Base-by-base conservation (phyloP, 2,888 invertebrate genomes). In the Macaria notata region DNA sequence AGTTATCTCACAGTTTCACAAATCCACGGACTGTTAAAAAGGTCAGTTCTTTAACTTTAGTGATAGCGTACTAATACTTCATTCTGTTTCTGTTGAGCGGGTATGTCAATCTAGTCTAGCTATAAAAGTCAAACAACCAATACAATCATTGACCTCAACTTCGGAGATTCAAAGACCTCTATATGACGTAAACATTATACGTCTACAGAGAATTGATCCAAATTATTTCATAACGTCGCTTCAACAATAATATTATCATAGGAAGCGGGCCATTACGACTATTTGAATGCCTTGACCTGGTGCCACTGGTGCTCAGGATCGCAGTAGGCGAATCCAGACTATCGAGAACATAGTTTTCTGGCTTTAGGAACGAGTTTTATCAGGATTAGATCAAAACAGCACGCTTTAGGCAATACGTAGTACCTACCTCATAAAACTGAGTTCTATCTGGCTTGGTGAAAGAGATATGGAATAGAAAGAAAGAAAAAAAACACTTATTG, bases 251-350 rank as follows among this genome's bases (percentile, higher is more conserved):
- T 58, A 51, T 51, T 47, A 19, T 33, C 38, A 60, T 54, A 67
- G 69, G 72, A 73, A 72, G 71, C 62, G 62, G 45, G 49, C 62
- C 59, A 68, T 65, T 63, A 64, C 53, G 45, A 60, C 59, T 65
- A 70, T 65, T 65, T 56, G 49, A 50, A 60, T 60, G 58, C 75
- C 73, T 71, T 76, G 75, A 74, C 74, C 75, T 46, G 61, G 7
- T n/a, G 19, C 19, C 19, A 19, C 19, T 3, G 47, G 47, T 54
- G 47, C 19, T 19, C 19, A 19, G 47, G 54, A 54, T 51, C 48
- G 45, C 48, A 51, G 54, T 49, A 47, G 49, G 36, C 39, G 6
- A 33, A 50, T 50, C 49, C 43, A 50, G 49, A 50, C 44, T 48
- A 48, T 50, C 33, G 33, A 36, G 33, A 36, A 6, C 33, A 36